Evolutionary conservation across 2,888 invertebrate genomes (phyloP).

Genomic region (Blastobasis adustella): DNA sequence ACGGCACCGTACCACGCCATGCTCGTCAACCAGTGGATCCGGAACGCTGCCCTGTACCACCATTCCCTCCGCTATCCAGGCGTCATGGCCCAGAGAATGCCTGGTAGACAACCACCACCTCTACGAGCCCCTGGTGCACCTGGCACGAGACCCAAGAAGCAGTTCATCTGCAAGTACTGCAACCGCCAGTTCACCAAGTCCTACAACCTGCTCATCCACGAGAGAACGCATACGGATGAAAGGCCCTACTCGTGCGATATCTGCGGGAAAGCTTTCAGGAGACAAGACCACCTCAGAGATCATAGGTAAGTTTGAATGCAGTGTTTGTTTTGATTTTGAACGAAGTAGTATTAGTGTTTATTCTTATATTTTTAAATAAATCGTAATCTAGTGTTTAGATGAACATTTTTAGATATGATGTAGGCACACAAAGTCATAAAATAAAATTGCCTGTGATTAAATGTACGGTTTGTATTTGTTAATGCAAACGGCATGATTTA

Average conservation of each 20-base stretch:
- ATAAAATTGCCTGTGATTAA: background rate
- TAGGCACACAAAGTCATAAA: background rate
- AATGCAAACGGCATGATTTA: conserved; percentile 32
- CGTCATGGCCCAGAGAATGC: conserved; percentile 65
- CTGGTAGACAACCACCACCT: conserved; percentile 69
- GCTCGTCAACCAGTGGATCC: conserved; percentile 83
- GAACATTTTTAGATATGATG: too few species aligned
- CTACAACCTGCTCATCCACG: conserved; percentile 97
- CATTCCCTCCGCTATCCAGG: conserved; percentile 68
- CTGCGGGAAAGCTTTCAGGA: conserved; percentile 95
- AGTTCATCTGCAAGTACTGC: conserved; percentile 98
- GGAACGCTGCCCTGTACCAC: conserved; percentile 81
- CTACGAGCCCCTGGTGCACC: conserved; percentile 73
- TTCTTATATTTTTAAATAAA: background rate
- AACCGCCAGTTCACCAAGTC: conserved; percentile 98
- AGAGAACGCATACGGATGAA: conserved; percentile 97
- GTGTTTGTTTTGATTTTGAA: conserved; percentile 38
- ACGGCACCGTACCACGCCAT: conserved; percentile 74
- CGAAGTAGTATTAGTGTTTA: conserved; percentile 2
- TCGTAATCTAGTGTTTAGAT: background rate
- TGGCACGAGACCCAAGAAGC: conserved; percentile 81
- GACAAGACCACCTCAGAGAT: conserved; percentile 94
- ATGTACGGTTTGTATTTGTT: too few species aligned
- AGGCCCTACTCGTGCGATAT: conserved; percentile 97
- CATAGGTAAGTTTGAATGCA: conserved; percentile 81